phyloP scores from a whole-genome alignment of 2,113 vertebrate genomes.

The Hypomesus transpacificus region DNA sequence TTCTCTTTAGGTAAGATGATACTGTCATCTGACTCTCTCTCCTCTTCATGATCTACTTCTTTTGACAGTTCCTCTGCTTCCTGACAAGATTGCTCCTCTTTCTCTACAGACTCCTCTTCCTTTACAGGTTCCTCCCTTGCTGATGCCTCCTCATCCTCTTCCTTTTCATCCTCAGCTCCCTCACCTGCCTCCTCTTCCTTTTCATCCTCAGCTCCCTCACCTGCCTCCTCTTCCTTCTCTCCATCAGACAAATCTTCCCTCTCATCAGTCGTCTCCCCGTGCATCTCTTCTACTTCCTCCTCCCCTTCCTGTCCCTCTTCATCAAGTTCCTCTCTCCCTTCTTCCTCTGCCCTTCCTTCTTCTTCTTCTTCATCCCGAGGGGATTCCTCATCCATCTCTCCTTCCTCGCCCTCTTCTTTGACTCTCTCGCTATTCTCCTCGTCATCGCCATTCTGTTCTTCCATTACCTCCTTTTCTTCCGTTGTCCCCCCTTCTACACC shows the following conservation, averaged over 20 bases:
- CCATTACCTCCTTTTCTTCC: slow-evolving; percentile 1
- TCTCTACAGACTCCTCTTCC: neutral
- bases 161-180: neutral
- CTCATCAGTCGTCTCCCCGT: slow-evolving; percentile 5
- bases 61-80: slow-evolving; percentile 22
- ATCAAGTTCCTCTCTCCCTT: neutral
- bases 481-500: slow-evolving; percentile 9
- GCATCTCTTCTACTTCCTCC: slow-evolving; percentile 21
- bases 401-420: slow-evolving; percentile 13
- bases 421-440: slow-evolving; percentile 1
- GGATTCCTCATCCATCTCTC: slow-evolving; percentile 5
- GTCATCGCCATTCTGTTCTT: neutral
- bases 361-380: slow-evolving; percentile 8
- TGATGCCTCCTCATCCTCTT: neutral
- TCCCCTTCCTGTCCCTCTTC: slow-evolving; percentile 16
- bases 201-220: slow-evolving; percentile 8
- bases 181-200: slow-evolving; percentile 21
- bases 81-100: slow-evolving; percentile 15
- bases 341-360: neutral
- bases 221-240: slow-evolving; percentile 24
- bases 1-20: slow-evolving; percentile 56
- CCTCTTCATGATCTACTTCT: slow-evolving; percentile 20
- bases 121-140: neutral
- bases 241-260: slow-evolving; percentile 18
- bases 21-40: slow-evolving; percentile 57